phyloP scores from a whole-genome alignment of 1,140 invertebrate genomes.

The Campoletis sonorensis region DNA sequence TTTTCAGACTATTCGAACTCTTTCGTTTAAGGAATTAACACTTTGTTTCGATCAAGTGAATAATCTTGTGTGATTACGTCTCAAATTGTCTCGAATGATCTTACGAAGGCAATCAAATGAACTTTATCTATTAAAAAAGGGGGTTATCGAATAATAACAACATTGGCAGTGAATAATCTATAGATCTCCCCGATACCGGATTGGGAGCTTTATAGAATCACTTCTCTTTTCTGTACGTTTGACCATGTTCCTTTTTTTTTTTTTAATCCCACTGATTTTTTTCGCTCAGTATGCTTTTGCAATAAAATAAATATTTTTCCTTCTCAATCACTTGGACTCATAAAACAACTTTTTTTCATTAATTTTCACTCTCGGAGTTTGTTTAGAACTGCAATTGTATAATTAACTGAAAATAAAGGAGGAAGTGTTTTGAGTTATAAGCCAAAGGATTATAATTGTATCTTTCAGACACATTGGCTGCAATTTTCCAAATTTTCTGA shows the following conservation, averaged over 20 bases:
- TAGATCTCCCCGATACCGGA: constrained; percentile 39
- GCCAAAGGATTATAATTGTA: too few species aligned
- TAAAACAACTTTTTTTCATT: too few species aligned
- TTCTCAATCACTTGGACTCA: too few species aligned
- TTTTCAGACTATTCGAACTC: not conserved
- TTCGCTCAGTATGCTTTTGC: not conserved
- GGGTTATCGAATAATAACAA: constrained; percentile 59
- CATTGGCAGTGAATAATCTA: constrained; percentile 69
- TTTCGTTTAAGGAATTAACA: not conserved
- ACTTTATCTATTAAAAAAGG: constrained; percentile 50
- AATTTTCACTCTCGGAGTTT: too few species aligned
- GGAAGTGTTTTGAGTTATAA: too few species aligned
- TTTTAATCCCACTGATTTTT: not conserved
- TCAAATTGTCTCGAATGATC: not conserved
- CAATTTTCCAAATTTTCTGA: too few species aligned
- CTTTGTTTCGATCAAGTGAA: not conserved
- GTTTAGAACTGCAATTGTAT: too few species aligned
- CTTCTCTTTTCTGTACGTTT: constrained; percentile 11
- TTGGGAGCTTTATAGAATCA: constrained; percentile 35
- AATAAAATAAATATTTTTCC: not conserved
- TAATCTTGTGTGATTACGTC: constrained; percentile 4
- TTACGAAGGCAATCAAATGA: constrained; percentile 54
- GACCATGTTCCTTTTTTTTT: not conserved
- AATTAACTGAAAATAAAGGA: too few species aligned
- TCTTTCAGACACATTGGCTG: too few species aligned